These are phyloP conservation scores for Haplotaxodon microlepis DNA, from an alignment of 2,113 vertebrate genomes.

Conservation along the genomic window DNA sequence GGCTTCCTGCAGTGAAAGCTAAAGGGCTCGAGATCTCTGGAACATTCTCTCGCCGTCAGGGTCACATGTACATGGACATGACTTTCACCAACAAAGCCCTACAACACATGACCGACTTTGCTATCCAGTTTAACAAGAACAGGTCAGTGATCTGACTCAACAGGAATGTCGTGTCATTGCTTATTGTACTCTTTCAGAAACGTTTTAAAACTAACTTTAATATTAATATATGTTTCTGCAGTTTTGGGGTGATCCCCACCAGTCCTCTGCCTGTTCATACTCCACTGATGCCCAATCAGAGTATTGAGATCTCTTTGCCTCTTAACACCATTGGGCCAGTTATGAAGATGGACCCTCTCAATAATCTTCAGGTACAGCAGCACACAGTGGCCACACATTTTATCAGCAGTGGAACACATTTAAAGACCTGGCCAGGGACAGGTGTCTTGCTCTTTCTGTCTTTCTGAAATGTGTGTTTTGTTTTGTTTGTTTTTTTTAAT, in stretches of 20 bases:
- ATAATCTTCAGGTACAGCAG: slow-evolving; percentile 90
- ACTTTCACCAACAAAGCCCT: slow-evolving; percentile 96
- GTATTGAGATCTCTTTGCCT: slow-evolving; percentile 90
- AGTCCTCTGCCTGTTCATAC: slow-evolving; percentile 90
- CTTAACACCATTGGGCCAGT: slow-evolving; percentile 96
- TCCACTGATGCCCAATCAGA: slow-evolving; percentile 97
- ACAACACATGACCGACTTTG: slow-evolving; percentile 98
- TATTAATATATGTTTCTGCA: slow-evolving; percentile 20
- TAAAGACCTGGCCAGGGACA: background rate
- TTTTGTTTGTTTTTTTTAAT: rapidly evolving
- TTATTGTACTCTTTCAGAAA: background rate
- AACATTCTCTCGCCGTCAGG: slow-evolving; percentile 93
- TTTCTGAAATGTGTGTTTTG: background rate
- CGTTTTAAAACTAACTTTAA: background rate
- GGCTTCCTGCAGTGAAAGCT: slow-evolving; percentile 96
- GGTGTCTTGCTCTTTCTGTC: background rate
- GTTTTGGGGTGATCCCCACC: slow-evolving; percentile 94
- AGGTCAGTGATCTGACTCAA: slow-evolving; percentile 72
- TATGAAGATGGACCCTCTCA: slow-evolving; percentile 99
- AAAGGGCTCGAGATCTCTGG: slow-evolving; percentile 96
- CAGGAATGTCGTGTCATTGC: background rate
- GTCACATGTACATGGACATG: slow-evolving; percentile 99
- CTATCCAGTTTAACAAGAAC: slow-evolving; percentile 99
- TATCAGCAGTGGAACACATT: background rate
- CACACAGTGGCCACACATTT: background rate